Percentiles rank a stretch among this genome's conserved stretches.
Evolutionary conservation across 1,140 invertebrate species (phyloP).

Genomic region (Musca vetustissima): DNA sequence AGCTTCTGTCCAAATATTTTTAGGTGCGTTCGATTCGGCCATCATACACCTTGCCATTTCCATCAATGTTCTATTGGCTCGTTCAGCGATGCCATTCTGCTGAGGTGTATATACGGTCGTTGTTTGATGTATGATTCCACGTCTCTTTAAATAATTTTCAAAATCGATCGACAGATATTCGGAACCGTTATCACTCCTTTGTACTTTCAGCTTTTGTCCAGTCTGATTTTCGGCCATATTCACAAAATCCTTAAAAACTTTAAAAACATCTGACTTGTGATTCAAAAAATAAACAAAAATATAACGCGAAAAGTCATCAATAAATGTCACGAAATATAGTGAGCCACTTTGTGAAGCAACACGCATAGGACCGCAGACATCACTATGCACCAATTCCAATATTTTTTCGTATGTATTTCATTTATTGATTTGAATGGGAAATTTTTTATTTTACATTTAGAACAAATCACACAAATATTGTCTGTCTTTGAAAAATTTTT

Average conservation of each 20-base stretch:
- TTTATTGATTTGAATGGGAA: neutral
- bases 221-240: slow-evolving; percentile 34
- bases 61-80: slow-evolving; percentile 31
- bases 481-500: neutral
- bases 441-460: neutral
- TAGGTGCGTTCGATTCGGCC: slow-evolving; percentile 34
- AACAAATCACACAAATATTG: slow-evolving; percentile 2
- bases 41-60: slow-evolving; percentile 40
- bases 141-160: slow-evolving; percentile 29
- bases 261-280: slow-evolving; percentile 25
- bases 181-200: slow-evolving; percentile 51
- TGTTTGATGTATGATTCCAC: slow-evolving; percentile 50
- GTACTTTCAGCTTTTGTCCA: slow-evolving; percentile 39
- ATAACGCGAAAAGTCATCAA: slow-evolving; percentile 36
- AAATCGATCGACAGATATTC: slow-evolving; percentile 50
- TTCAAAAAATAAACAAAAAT: slow-evolving; percentile 14
- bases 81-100: slow-evolving; percentile 55
- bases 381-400: slow-evolving; percentile 27
- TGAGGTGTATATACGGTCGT: slow-evolving; percentile 51
- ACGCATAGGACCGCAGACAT: slow-evolving; percentile 49
- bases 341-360: slow-evolving; percentile 35
- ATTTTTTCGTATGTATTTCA: neutral
- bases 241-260: slow-evolving; percentile 12
- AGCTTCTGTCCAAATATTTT: slow-evolving; percentile 58
- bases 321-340: slow-evolving; percentile 43